A percentile compares a stretch with the other conserved stretches of the same genome.
Conservation (phyloP, 2,888 invertebrate species). For the Melitaea athalia region DNA sequence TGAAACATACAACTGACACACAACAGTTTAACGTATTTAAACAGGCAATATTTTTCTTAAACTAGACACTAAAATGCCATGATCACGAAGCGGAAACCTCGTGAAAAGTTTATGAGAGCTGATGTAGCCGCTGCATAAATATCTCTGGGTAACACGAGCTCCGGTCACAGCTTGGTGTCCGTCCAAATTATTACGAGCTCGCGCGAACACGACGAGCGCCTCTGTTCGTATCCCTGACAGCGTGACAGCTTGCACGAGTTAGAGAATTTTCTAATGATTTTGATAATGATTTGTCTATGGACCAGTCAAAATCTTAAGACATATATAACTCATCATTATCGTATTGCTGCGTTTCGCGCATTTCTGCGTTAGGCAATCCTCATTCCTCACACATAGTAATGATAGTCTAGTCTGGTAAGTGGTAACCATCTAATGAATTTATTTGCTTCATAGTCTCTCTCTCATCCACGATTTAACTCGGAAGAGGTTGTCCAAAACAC, state of each 20-base stretch:
- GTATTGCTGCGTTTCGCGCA: no score
- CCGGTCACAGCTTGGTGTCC: conserved; percentile 52
- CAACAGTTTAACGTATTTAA: not conserved
- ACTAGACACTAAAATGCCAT: conserved; percentile 28
- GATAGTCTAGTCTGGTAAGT: no score
- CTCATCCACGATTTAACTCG: no score
- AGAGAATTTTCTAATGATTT: no score
- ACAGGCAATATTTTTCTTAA: conserved; percentile 19
- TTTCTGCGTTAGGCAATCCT: no score
- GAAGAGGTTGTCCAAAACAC: no score
- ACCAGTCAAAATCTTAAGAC: no score
- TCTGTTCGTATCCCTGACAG: conserved; percentile 50
- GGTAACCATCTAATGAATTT: no score
- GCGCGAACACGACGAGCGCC: conserved; percentile 44
- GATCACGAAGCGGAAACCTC: conserved; percentile 35
- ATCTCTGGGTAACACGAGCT: conserved; percentile 59
- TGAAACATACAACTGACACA: conserved; percentile 1
- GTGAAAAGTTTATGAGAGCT: conserved; percentile 73
- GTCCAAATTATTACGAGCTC: conserved; percentile 48
- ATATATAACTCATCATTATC: no score
- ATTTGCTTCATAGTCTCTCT: no score
- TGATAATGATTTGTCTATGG: no score
- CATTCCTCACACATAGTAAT: no score
- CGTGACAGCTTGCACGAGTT: not conserved
- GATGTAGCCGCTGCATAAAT: conserved; percentile 72